Evolutionary conservation across 2,888 invertebrate genomes (phyloP), one percentile per base, ranked within the genome.

Genomic region (Isoperla grammatica): DNA sequence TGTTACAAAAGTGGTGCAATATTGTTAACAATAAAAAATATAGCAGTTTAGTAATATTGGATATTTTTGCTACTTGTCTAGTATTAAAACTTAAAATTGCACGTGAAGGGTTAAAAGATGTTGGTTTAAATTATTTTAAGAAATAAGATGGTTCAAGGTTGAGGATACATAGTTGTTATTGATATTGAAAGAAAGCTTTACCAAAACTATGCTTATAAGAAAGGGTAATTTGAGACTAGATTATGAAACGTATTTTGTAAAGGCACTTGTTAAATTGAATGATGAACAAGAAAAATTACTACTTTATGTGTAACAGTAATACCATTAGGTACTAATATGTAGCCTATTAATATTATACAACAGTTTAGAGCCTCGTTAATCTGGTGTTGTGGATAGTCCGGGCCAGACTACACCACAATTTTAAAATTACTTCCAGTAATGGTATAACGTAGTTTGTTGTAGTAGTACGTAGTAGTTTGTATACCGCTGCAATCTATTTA

Each of bases 151-250:
- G 8, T 29, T 29, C 29, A 29, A 8, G 29, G 29, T 29, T 29
- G 29, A 29, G 29, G 29, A 29, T 29, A 29, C 29, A 29, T 29
- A 6, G 8, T 29, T 29, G 29, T 29, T 29, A 29, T 29, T 40
- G 42, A 12, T 37, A 40, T 40, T 40, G 42, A 40, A 37, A 40
- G 42, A 40, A 40, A 40, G 42, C 42, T 40, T 40, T 40, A 40
- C 42, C 42, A 40, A 40, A 40, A 6, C 12, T 12, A 29, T 29
- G n/a, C 42, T 6, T 40, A 40, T 40, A 15, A 40, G 42, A 40
- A 13, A 40, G 15, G 15, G 15, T 12, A 13, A 12, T 40, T 40
- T 40, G 42, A 40, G n/a, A 40, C 11, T 40, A 40, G n/a, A 40
- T 40, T 40, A 40, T 12, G 42, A 13, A 40, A 40, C 11, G 42